These are phyloP conservation scores for Rattus rattus DNA, from an alignment of 2,113 vertebrate genomes.

Conservation along the genomic window DNA sequence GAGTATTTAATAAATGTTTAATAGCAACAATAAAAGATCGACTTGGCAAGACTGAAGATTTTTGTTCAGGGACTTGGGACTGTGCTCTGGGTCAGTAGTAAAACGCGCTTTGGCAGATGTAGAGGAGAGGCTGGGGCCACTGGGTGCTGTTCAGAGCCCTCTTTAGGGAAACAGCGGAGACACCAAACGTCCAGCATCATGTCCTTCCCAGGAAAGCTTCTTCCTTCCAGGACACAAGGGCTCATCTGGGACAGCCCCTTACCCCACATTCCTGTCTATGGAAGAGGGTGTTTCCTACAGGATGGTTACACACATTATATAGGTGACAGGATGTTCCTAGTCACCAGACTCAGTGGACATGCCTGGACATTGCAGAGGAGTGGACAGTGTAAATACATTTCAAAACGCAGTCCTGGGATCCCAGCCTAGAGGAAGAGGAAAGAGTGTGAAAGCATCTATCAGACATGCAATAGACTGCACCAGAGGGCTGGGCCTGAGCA, in stretches of 20 bases:
- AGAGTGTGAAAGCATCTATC: too few species aligned
- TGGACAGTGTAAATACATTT: too few species aligned
- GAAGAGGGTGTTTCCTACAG: not conserved
- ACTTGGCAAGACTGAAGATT: not conserved
- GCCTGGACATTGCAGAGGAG: not conserved
- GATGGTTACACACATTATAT: not conserved
- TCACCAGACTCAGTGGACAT: rapidly evolving
- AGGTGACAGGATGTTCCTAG: rapidly evolving
- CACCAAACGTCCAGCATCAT: not conserved
- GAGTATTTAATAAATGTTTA: conserved; percentile 74
- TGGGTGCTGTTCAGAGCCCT: not conserved
- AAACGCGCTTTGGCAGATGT: not conserved
- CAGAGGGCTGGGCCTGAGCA: rapidly evolving
- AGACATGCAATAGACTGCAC: rapidly evolving
- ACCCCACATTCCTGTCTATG: not conserved
- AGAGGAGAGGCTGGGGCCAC: not conserved
- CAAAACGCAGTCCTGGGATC: rapidly evolving
- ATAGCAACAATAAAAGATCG: conserved; percentile 43
- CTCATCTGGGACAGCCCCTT: not conserved
- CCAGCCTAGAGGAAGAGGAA: not conserved
- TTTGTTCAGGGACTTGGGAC: conserved; percentile 43
- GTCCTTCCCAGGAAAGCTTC: not conserved
- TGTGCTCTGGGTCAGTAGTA: conserved; percentile 33
- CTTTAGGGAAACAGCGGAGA: not conserved
- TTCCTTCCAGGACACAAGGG: rapidly evolving